Conservation (phyloP, 2,113 vertebrate species). For the Cyprinus carpio region DNA sequence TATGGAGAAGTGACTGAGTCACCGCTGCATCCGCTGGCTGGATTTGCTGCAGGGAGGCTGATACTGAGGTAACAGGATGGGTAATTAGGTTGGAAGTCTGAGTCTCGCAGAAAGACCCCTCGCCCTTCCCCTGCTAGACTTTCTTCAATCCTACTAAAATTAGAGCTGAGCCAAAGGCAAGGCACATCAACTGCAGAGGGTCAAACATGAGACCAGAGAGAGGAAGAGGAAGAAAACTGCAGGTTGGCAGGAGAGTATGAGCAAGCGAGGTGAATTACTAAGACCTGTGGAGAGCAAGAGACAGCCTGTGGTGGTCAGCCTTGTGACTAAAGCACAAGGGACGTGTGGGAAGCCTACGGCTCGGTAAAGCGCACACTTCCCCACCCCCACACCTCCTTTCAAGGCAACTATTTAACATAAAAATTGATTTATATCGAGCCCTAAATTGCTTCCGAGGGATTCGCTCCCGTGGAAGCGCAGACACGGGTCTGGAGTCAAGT, state of each 20-base stretch:
- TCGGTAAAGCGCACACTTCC: slow-evolving; percentile 58
- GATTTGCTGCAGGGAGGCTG: slow-evolving; percentile 36
- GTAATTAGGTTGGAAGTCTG: slow-evolving; percentile 54
- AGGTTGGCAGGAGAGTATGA: slow-evolving; percentile 32
- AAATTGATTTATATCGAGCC: slow-evolving; percentile 76
- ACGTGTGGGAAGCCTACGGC: slow-evolving; percentile 55
- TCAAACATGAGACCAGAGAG: slow-evolving; percentile 55
- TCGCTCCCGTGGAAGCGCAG: slow-evolving; percentile 47
- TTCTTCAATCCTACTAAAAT: slow-evolving; percentile 68
- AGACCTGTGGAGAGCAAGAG: slow-evolving; percentile 17
- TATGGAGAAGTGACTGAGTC: slow-evolving; percentile 22
- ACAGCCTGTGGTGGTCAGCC: slow-evolving; percentile 58
- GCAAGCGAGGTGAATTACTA: slow-evolving; percentile 19
- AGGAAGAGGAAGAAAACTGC: background rate
- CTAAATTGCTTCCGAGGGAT: slow-evolving; percentile 68
- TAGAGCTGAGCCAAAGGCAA: slow-evolving; percentile 68
- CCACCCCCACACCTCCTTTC: slow-evolving; percentile 41
- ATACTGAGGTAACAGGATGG: slow-evolving; percentile 38
- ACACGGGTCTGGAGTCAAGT: slow-evolving; percentile 72
- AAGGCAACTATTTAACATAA: slow-evolving; percentile 73
- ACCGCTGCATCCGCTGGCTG: background rate
- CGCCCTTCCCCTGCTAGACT: slow-evolving; percentile 52
- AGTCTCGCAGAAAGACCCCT: slow-evolving; percentile 31
- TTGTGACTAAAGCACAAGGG: slow-evolving; percentile 53
- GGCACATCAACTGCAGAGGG: slow-evolving; percentile 59